Evolutionary conservation across 2,113 vertebrate genomes (phyloP), one percentile per base, ranked within the genome.

Genomic region (Australoheros scitulus): DNA sequence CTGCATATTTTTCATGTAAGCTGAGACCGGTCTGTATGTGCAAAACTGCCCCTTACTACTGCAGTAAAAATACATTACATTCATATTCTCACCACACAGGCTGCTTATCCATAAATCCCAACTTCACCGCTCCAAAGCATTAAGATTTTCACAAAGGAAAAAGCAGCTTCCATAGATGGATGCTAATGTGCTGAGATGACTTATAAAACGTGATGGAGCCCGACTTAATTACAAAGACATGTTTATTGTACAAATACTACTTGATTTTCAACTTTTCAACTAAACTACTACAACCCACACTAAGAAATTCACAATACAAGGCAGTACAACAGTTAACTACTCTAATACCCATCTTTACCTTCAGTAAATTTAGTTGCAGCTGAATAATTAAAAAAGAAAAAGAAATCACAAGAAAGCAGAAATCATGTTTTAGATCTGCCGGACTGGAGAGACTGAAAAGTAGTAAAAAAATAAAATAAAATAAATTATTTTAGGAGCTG

Each of bases 1-100:
- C 76, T 77, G 79, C 61, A 74, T 72, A 85, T 79, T 88, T 70
- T 43, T 52, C 22, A 76, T 61, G 74, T 85, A 77, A 88, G 76
- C 83, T 74, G 22, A 74, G 64, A 63, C 22, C 55, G 50, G 59
- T 58, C 50, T 36, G 5, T 24, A 11, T 13, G 32, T 55, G 1
- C 17, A 6, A 24, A 57, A 8, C 36, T 59, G 74, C 6, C n/a
- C 15, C 43, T 1, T 17, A 34, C 52, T 20, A 18, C 36, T 70
- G 83, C 58, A 34, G 6, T 14, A 18, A 24, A 75, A 79, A 55
- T 2, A 55, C 1, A 15, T 34, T 68, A 36, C 13, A 65, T 65
- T 80, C 34, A 79, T 74, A 29, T 63, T n/a, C 18, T 64, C 47
- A 63, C 9, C 34, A 59, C 32, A 64, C 0, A 1, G 15, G 5